Evolutionary conservation across 64 coral and sea anemone species (phyloP), one percentile per base, ranked within the genome.

Genomic region (Actinia equina): DNA sequence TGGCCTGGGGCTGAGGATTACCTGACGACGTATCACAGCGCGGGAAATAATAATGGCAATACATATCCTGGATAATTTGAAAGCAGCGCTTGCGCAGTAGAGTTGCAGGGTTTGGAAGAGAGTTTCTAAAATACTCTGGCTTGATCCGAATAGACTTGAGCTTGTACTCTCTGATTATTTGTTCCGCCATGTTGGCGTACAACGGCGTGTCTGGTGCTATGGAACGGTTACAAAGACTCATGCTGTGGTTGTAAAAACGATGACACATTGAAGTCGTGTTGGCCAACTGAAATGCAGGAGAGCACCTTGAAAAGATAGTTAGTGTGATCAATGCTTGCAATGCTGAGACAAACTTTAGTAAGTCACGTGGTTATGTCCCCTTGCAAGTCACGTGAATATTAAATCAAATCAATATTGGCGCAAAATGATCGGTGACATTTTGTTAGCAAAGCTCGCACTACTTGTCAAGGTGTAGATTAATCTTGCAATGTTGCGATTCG

Each of bases 1-100:
- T 86, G 11, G 85, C 85, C 80, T 94, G 93, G 82, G 93, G 89
- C 59, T 67, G 86, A 85, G 86, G 60, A 56, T 45, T 85, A n/a
- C 85, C 78, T 63, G 85, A 77, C 25, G 93, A 84, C 57, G 59
- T 62, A 81, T 94, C 93, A 88, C 93, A 94, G 59, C 71, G 89
- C 12, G 93, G 93, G 44, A 94, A 91, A 27, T 87, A 84, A 27
- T 83, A 80, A 54, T 84, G 85, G n/a, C 93, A 94, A 42, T 94
- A 94, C 89, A 94, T 85, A 20, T 94, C 89, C 41, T 88, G 82
- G 56, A 94, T 91, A 14, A 94, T 22, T 70, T 53, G 86, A 37
- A 87, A 77, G 58, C 93, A 94, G 77, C 63, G 70, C 13, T 78
- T 53, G 22, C 56, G 45, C 45, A 83, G 88, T 43, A 89, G 79